Base-by-base conservation (phyloP, 2,797 vertebrate species). In the Bucorvus abyssinicus region DNA sequence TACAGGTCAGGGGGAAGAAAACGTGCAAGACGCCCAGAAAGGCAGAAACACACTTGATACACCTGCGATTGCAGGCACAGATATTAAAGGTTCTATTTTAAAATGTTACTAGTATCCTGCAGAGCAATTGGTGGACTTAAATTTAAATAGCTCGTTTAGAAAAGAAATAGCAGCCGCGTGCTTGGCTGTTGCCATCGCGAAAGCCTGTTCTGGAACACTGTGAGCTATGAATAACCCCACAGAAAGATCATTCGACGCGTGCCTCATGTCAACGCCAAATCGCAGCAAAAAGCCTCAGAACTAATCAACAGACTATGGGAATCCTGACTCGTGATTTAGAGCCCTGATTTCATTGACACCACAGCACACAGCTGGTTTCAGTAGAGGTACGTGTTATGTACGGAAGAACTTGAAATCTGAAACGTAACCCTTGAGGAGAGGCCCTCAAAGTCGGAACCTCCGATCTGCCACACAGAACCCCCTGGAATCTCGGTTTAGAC, bases 181-280 rank as follows among this genome's bases (percentile, higher is more conserved):
- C 94, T 91, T 69, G 85, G 82, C 74, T 87, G 71, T 71, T 87
- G n/a, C 85, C 64, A 63, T 11, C 80, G 60, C 61, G 91, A 84
- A 82, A 92, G 81, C 36, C 69, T 84, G 20, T 84, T 90, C 88
- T 90, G 75, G 93, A 91, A 85, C 52, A 45, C 17, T 56, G 4
- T 14, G 56, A 87, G 82, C 40, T 56, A 87, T 34, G 55, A 95
- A 61, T 45, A 94, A 69, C 47, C 38, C 8, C 60, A 84, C 50
- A 87, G 67, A 90, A 90, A 80, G 90, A 26, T 26, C 6, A 0
- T 34, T 73, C 92, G 78, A 78, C 14, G 15, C 14, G 42, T 2
- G 2, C 61, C 65, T 88, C 57, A 45, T 75, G 90, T 84, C 88
- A 89, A 52, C 0, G 0, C 40, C 63, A 70, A 84, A 90, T 19